Evolutionary conservation across 1,140 invertebrate species (phyloP).

Genomic region (Bactericera cockerelli): DNA sequence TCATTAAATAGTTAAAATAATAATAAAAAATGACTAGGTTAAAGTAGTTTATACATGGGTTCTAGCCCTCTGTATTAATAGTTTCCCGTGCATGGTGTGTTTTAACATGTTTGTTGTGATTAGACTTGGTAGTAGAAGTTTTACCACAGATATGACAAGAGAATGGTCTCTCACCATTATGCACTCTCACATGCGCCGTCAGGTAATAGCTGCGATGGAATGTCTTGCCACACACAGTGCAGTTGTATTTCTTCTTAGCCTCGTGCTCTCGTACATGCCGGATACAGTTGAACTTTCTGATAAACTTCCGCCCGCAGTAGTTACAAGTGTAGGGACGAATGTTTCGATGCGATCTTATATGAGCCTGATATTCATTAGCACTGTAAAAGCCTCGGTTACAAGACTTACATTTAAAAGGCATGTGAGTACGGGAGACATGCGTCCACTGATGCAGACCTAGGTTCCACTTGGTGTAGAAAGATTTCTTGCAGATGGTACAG

Average conservation of each 20-base stretch:
- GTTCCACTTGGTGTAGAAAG: constrained; percentile 78
- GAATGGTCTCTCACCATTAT: constrained; percentile 66
- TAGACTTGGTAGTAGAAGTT: constrained; percentile 69
- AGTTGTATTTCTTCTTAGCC: constrained; percentile 65
- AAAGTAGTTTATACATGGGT: too few relatives aligned
- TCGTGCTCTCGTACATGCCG: constrained; percentile 82
- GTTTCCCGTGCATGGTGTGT: constrained; percentile 74
- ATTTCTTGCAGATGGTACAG: constrained; percentile 68
- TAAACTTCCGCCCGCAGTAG: constrained; percentile 85
- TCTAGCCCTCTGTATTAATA: constrained; percentile 61
- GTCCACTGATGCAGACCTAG: constrained; percentile 75
- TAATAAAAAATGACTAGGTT: too few relatives aligned
- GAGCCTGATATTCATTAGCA: constrained; percentile 59
- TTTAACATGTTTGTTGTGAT: constrained; percentile 74
- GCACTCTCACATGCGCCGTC: constrained; percentile 68
- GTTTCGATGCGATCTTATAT: constrained; percentile 67
- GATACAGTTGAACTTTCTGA: constrained; percentile 79
- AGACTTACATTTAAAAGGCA: constrained; percentile 69
- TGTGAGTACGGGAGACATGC: constrained; percentile 62
- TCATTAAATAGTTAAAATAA: too few relatives aligned
- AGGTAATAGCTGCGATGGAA: constrained; percentile 78
- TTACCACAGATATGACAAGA: constrained; percentile 75
- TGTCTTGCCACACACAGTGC: constrained; percentile 69
- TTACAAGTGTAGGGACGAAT: constrained; percentile 76
- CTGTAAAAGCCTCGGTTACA: constrained; percentile 69